Base-by-base conservation (phyloP, 1,140 invertebrate genomes). In the Orchesella cincta region DNA sequence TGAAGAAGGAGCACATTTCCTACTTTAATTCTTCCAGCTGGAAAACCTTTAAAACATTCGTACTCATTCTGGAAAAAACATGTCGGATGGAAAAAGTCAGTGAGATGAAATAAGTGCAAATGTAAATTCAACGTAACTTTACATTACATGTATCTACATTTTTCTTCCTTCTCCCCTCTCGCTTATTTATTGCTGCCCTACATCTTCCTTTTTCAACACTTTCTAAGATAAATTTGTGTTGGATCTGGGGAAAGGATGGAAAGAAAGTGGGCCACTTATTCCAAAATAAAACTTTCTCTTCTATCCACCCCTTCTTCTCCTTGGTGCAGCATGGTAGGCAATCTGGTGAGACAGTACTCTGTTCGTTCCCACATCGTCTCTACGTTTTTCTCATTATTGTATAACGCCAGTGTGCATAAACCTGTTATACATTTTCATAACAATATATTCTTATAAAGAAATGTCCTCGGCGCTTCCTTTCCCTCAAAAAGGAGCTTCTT, bases 141-240 rank as follows among this genome's bases (percentile, higher is more conserved):
- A 18, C 39, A 46, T 46, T 18, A n/a, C n/a, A n/a, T n/a, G n/a
- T n/a, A n/a, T n/a, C n/a, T n/a, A n/a, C n/a, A n/a, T n/a, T 18
- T 46, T 46, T 46, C 39, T 46, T 8, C 39, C 39, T 18, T 46
- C 39, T 46, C 39, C 18, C 39, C 39, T 18, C 39, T 46, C 23
- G 52, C 3, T 57, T 57, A 57, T 57, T 57, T 57, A 57, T 57
- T 57, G 23, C 52, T 57, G 52, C 23, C 52, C 52, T n/a, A 57
- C 3, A 57, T 57, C 14, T 57, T 57, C 23, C 23, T 26, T 57
- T 57, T 57, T n/a, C 23, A n/a, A 3, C 23, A 8, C 12, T 12
- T 20, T 46, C 39, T 46, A 46, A 46, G 8, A 46, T 46, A 46
- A 46, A 12, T 8, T 20, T 46, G 18, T 46, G 5, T 46, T 46